Evolutionary conservation across 2,113 vertebrate species (phyloP), one percentile per base, ranked within the genome.

Genomic region (Callospermophilus lateralis): DNA sequence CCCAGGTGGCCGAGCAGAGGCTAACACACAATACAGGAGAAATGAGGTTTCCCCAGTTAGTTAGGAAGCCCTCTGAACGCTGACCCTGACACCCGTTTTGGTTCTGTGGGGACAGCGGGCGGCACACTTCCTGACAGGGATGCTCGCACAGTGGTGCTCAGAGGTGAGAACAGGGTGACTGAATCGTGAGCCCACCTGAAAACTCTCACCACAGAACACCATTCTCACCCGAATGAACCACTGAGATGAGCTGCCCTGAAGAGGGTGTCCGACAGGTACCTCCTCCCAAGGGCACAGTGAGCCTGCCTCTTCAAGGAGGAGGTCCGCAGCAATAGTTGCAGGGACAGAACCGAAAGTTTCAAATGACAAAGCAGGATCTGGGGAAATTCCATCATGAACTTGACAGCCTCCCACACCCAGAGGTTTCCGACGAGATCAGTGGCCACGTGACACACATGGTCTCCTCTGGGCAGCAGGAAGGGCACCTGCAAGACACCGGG

Each of bases 41-140:
- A 37, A n/a, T 16, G 76, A 16, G 4, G 32, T 79, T 53, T 30
- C 34, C 22, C 9, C 77, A 42, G 9, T n/a, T 0, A 45, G 22
- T 15, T 4, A 16, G 19, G 22, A 26, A 9, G 48, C 48, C 22
- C 24, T 34, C 11, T 24, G 51, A 32, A 48, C 8, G 17, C 0
- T 9, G 34, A 55, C 51, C 77, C 34, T 4, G 32, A 4, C 4
- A 20, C 2, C 2, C 83, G 15, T 26, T n/a, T 68, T 7, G 10
- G 32, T 22, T n/a, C n/a, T 16, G 22, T 2, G 0, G 74, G 24
- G 8, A 26, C 3, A 32, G 37, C 1, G 11, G 7, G 1, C 0
- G 30, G 22, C 6, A 4, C 39, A 3, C 42, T 45, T 7, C 7
- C 32, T 32, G 24, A 11, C 7, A 1, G 5, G 10, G 63, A 37